Evolutionary conservation across 1,140 invertebrate genomes (phyloP).

Genomic region (Brachionus plicatilis): DNA sequence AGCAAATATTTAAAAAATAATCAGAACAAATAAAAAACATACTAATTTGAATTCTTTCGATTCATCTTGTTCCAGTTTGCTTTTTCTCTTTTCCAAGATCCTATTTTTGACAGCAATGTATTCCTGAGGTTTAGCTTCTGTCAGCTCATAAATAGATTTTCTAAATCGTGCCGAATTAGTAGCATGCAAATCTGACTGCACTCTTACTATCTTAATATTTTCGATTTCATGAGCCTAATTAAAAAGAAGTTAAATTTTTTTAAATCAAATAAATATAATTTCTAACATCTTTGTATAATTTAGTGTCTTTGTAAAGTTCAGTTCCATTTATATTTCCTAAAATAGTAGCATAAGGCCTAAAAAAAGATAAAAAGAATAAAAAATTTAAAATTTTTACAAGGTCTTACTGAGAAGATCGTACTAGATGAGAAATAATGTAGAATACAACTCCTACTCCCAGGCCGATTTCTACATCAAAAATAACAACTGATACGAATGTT

Average conservation of each 20-base stretch:
- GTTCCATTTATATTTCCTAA: conserved; percentile 37
- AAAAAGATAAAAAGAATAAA: not conserved
- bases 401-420: conserved; percentile 56
- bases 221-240: conserved; percentile 22
- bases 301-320: conserved; percentile 39
- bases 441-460: conserved; percentile 45
- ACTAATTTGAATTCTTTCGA: not conserved
- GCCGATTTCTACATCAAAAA: conserved; percentile 42
- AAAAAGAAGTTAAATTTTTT: not conserved
- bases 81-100: not conserved
- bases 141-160: conserved; percentile 15
- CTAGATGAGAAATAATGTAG: conserved; percentile 38
- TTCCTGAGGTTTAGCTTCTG: not conserved
- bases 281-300: conserved; percentile 24
- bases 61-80: not conserved
- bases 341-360: conserved; percentile 18
- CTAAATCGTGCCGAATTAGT: conserved; percentile 8
- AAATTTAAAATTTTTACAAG: not conserved
- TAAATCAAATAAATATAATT: not conserved
- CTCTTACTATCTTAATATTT: not conserved
- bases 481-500: conserved; percentile 39
- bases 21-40: not conserved
- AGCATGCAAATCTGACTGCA: conserved; percentile 1
- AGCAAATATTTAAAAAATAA: not conserved
- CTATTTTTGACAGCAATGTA: not conserved